Evolutionary conservation across 2,797 vertebrate species (phyloP).

Genomic region (Gouania willdenowi): DNA sequence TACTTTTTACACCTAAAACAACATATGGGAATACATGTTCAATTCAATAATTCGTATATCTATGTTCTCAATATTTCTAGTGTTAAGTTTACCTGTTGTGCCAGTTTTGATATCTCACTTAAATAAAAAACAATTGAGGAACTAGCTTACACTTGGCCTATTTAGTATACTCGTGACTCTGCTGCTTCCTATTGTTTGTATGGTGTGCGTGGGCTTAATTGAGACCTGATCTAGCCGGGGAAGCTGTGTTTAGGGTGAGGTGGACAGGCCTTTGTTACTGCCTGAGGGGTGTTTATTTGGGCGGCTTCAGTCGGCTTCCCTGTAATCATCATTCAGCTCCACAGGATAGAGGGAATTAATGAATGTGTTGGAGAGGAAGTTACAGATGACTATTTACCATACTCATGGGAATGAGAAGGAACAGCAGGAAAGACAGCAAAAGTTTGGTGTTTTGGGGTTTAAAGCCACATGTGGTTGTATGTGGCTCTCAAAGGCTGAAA

Average conservation of each 20-base stretch:
- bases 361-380: constrained; percentile 74
- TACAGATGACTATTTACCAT: constrained; percentile 74
- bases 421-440: constrained; percentile 28
- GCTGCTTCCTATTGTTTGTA: constrained; percentile 68
- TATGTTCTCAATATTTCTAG: no score
- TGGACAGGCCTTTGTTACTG: constrained; percentile 73
- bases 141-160: constrained; percentile 41
- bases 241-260: constrained; percentile 76
- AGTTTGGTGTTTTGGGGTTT: constrained; percentile 18
- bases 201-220: constrained; percentile 71
- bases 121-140: constrained; percentile 46
- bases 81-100: no score
- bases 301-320: constrained; percentile 71
- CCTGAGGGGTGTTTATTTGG: constrained; percentile 75
- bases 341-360: constrained; percentile 73
- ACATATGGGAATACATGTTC: no score
- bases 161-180: constrained; percentile 35
- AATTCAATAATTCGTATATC: no score
- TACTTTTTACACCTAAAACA: no score
- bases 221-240: constrained; percentile 68
- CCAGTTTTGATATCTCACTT: constrained; percentile 9
- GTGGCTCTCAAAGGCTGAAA: no score
- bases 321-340: constrained; percentile 73
- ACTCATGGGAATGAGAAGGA: constrained; percentile 55
- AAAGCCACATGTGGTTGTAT: no score